Evolutionary conservation across 2,797 vertebrate species (phyloP).

Genomic region (Lepilemur ruficaudatus): DNA sequence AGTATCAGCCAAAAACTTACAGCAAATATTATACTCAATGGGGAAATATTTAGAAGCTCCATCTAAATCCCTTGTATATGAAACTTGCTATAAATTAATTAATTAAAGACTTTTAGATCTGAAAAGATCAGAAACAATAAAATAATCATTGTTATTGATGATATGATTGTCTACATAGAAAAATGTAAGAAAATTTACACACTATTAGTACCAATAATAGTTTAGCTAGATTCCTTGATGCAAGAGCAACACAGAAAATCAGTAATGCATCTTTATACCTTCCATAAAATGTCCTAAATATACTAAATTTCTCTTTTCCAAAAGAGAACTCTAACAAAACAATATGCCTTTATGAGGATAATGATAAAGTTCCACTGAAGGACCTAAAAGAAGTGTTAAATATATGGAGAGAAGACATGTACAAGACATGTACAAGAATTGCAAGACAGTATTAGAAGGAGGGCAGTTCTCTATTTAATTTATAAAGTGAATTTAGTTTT

Average conservation of each 20-base stretch:
- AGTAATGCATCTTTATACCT: not conserved
- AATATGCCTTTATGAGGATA: not conserved
- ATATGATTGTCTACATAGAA: not conserved
- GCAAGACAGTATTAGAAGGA: not conserved
- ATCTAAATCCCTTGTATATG: not conserved
- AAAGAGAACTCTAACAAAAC: not conserved
- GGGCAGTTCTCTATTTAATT: not conserved
- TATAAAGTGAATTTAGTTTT: conserved; percentile 20
- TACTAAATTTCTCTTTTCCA: not conserved
- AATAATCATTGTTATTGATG: not conserved
- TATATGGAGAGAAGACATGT: not conserved
- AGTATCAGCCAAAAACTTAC: not conserved
- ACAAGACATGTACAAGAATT: not conserved
- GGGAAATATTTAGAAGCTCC: not conserved
- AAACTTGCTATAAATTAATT: not conserved
- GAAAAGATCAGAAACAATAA: not conserved
- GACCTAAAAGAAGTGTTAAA: not conserved
- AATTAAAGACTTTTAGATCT: not conserved
- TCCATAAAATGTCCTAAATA: not conserved
- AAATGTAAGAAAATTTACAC: not conserved
- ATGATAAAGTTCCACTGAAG: not conserved
- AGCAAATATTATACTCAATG: not conserved
- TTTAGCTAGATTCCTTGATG: not conserved
- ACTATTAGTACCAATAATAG: not conserved
- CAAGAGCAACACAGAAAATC: not conserved